phyloP scores from a whole-genome alignment of 2,113 vertebrate genomes.

The Phasianus colchicus region DNA sequence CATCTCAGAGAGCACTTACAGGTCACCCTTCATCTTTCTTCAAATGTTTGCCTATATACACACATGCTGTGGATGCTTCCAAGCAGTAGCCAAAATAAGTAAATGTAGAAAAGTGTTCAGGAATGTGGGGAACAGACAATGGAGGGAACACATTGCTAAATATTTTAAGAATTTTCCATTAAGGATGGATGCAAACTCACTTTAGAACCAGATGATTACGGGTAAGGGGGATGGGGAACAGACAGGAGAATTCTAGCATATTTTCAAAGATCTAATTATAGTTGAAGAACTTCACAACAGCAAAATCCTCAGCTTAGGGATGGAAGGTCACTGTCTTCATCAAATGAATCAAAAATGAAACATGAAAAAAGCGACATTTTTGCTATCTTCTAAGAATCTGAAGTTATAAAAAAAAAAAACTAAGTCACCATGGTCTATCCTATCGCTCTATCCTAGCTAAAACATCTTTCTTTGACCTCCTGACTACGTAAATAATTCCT shows the following conservation, averaged over 20 bases:
- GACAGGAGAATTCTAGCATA: not conserved
- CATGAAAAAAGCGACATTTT: not conserved
- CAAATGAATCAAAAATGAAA: not conserved
- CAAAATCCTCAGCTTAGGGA: not conserved
- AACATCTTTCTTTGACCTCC: not conserved
- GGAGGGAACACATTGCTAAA: not conserved
- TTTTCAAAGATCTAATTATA: not conserved
- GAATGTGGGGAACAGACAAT: not conserved
- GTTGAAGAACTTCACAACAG: not conserved
- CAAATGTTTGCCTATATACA: not conserved
- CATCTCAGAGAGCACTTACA: not conserved
- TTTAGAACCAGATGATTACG: not conserved
- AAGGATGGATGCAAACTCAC: not conserved
- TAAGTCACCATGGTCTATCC: not conserved
- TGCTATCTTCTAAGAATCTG: not conserved
- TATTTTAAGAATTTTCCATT: not conserved
- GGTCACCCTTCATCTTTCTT: not conserved
- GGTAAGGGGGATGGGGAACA: not conserved
- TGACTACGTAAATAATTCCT: not conserved
- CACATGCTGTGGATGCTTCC: not conserved
- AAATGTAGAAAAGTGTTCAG: not conserved
- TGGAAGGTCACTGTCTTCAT: not conserved
- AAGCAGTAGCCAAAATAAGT: not conserved
- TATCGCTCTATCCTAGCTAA: not conserved
- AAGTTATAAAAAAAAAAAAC: not conserved